These are phyloP conservation scores for Prionailurus bengalensis DNA, from an alignment of 2,113 vertebrate genomes.

Conservation along the genomic window DNA sequence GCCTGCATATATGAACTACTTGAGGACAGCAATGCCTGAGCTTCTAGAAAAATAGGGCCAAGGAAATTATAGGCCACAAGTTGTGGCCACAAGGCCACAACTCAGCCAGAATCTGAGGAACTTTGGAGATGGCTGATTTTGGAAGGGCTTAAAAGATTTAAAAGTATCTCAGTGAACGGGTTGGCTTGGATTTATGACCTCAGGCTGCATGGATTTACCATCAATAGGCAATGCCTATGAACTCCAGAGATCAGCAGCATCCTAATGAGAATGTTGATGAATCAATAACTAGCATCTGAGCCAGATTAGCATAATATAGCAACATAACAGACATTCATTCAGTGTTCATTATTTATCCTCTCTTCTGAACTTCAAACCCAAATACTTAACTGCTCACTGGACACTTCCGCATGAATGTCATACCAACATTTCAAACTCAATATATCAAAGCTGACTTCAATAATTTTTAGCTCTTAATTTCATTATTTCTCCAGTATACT, in stretches of 20 bases:
- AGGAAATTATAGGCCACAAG: not conserved
- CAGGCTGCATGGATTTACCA: slow-evolving; percentile 23
- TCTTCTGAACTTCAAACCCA: not conserved
- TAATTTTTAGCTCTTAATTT: not conserved
- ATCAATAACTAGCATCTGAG: slow-evolving; percentile 34
- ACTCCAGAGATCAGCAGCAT: not conserved
- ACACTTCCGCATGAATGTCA: not conserved
- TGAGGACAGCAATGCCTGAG: not conserved
- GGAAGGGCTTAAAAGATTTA: not conserved
- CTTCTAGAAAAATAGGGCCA: not conserved
- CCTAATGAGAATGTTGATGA: slow-evolving; percentile 54
- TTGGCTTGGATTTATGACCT: slow-evolving; percentile 47
- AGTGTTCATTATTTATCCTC: not conserved
- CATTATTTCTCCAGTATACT: not conserved
- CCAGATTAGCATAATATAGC: slow-evolving; percentile 20
- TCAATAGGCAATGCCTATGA: not conserved
- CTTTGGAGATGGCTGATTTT: not conserved
- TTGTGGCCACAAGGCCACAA: not conserved
- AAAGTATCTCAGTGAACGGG: not conserved
- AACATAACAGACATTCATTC: not conserved
- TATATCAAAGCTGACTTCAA: not conserved
- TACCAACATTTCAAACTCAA: not conserved
- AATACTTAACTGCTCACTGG: not conserved
- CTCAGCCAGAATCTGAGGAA: not conserved
- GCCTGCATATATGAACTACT: not conserved